phyloP scores from a whole-genome alignment of 2,888 invertebrate genomes.

The Xestia xanthographa region DNA sequence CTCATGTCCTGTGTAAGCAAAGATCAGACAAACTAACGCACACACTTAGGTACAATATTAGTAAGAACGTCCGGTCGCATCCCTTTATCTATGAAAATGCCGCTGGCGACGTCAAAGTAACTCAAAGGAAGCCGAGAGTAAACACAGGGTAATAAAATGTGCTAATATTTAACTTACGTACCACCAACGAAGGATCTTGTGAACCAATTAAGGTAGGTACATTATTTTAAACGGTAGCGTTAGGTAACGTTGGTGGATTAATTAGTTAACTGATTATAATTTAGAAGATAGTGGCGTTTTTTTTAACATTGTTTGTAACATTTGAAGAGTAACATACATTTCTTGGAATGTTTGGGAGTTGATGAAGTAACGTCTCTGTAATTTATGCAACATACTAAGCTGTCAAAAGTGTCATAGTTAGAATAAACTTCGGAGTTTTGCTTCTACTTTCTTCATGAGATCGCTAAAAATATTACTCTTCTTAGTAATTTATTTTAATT shows the following conservation, averaged over 20 bases:
- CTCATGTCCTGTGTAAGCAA: constrained; percentile 66
- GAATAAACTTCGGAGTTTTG: neutral
- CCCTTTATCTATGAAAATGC: constrained; percentile 77
- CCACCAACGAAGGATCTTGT: constrained; percentile 77
- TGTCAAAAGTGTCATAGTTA: neutral
- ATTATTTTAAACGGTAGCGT: constrained; percentile 30
- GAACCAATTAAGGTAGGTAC: constrained; percentile 74
- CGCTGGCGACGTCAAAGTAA: constrained; percentile 76
- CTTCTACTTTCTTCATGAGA: neutral
- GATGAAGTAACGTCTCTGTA: neutral
- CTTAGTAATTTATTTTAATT: neutral
- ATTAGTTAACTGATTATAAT: constrained; percentile 37
- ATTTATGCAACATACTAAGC: neutral
- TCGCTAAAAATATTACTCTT: neutral
- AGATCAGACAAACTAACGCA: constrained; percentile 68
- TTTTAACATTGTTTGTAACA: neutral
- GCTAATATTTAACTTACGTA: constrained; percentile 85
- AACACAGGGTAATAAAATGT: constrained; percentile 84
- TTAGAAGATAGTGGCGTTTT: neutral
- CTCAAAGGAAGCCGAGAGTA: constrained; percentile 82
- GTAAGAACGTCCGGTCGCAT: constrained; percentile 62
- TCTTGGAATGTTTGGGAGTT: neutral
- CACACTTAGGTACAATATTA: constrained; percentile 61
- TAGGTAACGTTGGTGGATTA: constrained; percentile 11
- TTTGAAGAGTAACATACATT: neutral